Conservation (phyloP, 2,888 invertebrate genomes). For the Phaedon cochleariae region DNA sequence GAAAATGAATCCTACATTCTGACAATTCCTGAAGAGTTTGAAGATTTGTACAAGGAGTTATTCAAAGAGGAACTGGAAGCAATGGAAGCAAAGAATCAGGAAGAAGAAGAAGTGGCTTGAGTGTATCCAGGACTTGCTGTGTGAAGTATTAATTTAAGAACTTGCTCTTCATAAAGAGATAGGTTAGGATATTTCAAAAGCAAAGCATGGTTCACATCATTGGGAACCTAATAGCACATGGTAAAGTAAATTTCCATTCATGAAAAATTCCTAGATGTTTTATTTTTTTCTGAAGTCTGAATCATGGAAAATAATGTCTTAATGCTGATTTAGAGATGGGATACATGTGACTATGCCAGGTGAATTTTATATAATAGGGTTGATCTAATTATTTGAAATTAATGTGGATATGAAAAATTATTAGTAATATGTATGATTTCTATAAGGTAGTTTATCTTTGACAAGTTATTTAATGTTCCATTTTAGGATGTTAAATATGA, state of each 20-base stretch:
- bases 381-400: not conserved
- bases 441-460: not conserved
- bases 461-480: too few relatives aligned
- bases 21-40: constrained; percentile 46
- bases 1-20: constrained; percentile 47
- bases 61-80: constrained; percentile 6
- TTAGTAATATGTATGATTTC: not conserved
- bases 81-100: not conserved
- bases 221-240: not conserved
- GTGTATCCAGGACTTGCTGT: not conserved
- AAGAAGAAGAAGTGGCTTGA: not conserved
- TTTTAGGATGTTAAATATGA: too few relatives aligned
- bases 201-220: too few relatives aligned
- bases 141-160: not conserved
- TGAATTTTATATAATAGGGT: too few relatives aligned
- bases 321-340: too few relatives aligned
- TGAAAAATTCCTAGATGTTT: too few relatives aligned
- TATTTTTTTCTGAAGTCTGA: too few relatives aligned
- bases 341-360: too few relatives aligned
- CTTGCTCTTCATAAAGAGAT: not conserved
- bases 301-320: not conserved
- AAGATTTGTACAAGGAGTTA: constrained; percentile 38
- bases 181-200: not conserved
- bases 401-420: not conserved
- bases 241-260: not conserved